Base-by-base conservation (phyloP, 2,797 vertebrate species). In the Thunnus albacares region DNA sequence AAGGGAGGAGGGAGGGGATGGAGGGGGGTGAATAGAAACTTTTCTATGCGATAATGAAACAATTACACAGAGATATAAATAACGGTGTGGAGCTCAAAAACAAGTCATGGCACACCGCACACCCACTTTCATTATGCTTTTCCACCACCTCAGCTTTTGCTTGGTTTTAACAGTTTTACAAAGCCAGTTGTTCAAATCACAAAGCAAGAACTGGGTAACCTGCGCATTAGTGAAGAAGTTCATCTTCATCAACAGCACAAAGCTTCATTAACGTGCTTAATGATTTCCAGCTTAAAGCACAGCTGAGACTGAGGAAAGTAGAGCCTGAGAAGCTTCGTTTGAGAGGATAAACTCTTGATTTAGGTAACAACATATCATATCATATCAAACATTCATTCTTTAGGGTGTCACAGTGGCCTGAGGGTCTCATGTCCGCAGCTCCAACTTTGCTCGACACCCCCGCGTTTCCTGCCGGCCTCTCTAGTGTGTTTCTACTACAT, bases 21-120 rank as follows among this genome's bases (percentile, higher is more conserved):
- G 1, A 17, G 11, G 35, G 10, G 11, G 35, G 14, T 15, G 14
- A 33, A 9, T 20, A 10, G 10, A 73, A 28, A 0, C 14, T 28
- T 24, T 68, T 38, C 8, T 12, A 0, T 45, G 7, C 28, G 20
- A 24, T 12, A 1, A 35, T 12, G 28, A 18, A 17, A 49, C 5
- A n/a, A 24, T 75, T 13, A 43, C 20, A 2, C 24, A 2, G 17
- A 47, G 20, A 52, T 60, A 38, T 60, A 43, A 56, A 30, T 52
- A 57, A 30, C 22, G 20, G 9, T 2, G 49, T 43, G 57, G 57
- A 18, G 61, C 17, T 61, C 13, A 62, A 71, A 66, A 63, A 61
- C 52, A 77, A 41, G 69, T 64, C 12, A 4, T 14, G 33, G 7
- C 22, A 15, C 9, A 45, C 64, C 38, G 2, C 73, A 38, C 24